Conservation (phyloP, 2,888 invertebrate genomes). For the Tillus elongatus region DNA sequence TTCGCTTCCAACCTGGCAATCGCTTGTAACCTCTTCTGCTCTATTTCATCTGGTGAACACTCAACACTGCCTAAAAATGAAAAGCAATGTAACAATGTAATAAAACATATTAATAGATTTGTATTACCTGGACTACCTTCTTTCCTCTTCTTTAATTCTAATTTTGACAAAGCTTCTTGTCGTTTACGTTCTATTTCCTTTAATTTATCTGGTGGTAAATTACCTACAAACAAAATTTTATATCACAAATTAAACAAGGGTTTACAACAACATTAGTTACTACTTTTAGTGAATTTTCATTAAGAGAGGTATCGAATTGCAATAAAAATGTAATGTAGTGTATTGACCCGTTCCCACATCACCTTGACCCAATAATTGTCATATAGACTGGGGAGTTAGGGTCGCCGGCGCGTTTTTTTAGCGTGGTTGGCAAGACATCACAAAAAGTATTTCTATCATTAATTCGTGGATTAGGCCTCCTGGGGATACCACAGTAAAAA, state of each 20-base stretch:
- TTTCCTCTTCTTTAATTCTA: constrained; percentile 44
- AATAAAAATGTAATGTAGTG: no score
- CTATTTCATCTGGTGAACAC: constrained; percentile 44
- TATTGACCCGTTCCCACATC: no score
- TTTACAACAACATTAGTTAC: neutral
- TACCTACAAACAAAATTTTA: constrained; percentile 13
- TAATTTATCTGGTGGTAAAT: constrained; percentile 42
- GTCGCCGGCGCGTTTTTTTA: no score
- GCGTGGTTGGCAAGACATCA: no score
- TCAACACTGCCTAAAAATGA: no score
- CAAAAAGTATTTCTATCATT: no score
- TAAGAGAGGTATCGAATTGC: no score
- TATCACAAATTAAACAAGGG: neutral
- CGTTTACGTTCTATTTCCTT: constrained; percentile 56
- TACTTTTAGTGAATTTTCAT: no score
- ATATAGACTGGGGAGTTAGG: no score
- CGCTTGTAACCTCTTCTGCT: constrained; percentile 42
- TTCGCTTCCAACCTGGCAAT: constrained; percentile 41
- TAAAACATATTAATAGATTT: neutral
- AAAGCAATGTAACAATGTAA: neutral
- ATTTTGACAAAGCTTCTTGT: constrained; percentile 50
- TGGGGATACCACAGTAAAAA: no score
- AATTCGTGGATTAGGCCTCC: no score
- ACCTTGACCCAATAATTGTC: no score
- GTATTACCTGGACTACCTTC: neutral